phyloP scores from a whole-genome alignment of 2,888 invertebrate genomes.

The Caenorhabditis plicata region DNA sequence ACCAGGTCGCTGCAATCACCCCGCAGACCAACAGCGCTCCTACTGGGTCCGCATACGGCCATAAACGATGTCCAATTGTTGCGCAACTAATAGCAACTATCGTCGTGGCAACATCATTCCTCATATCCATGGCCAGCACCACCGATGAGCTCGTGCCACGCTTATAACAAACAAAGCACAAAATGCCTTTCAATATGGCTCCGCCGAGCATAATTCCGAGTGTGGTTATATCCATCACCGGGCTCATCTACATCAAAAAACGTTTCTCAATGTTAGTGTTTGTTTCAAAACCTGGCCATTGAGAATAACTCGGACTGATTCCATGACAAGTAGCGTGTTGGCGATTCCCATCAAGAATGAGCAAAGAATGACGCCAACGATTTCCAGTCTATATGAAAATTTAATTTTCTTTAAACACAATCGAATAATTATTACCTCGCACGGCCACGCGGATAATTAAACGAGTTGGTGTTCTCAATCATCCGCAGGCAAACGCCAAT shows the following conservation, averaged over 20 bases:
- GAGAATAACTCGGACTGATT: slow-evolving; percentile 33
- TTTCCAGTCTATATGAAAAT: slow-evolving; percentile 64
- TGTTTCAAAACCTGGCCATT: slow-evolving; percentile 20
- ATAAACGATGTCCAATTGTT: slow-evolving; percentile 65
- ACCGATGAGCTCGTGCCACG: slow-evolving; percentile 45
- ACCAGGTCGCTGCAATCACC: slow-evolving; percentile 62
- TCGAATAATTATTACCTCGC: too few species aligned
- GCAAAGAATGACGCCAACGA: slow-evolving; percentile 68
- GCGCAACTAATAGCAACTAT: slow-evolving; percentile 67
- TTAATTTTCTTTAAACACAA: not conserved
- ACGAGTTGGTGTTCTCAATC: slow-evolving; percentile 58
- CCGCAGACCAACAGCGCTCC: slow-evolving; percentile 68
- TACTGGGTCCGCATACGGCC: slow-evolving; percentile 68
- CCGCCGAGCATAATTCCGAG: slow-evolving; percentile 55
- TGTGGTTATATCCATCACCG: slow-evolving; percentile 55
- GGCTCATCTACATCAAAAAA: slow-evolving; percentile 48
- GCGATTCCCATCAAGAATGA: slow-evolving; percentile 68
- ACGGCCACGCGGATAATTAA: slow-evolving; percentile 60
- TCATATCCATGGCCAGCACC: slow-evolving; percentile 68
- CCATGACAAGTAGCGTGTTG: slow-evolving; percentile 61
- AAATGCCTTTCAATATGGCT: slow-evolving; percentile 50
- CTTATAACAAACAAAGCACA: slow-evolving; percentile 56
- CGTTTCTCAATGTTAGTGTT: not conserved
- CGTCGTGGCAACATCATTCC: slow-evolving; percentile 70
- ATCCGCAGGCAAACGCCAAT: slow-evolving; percentile 55